These are phyloP conservation scores for Smithornis capensis DNA, from an alignment of 2,113 vertebrate genomes.

Conservation along the genomic window DNA sequence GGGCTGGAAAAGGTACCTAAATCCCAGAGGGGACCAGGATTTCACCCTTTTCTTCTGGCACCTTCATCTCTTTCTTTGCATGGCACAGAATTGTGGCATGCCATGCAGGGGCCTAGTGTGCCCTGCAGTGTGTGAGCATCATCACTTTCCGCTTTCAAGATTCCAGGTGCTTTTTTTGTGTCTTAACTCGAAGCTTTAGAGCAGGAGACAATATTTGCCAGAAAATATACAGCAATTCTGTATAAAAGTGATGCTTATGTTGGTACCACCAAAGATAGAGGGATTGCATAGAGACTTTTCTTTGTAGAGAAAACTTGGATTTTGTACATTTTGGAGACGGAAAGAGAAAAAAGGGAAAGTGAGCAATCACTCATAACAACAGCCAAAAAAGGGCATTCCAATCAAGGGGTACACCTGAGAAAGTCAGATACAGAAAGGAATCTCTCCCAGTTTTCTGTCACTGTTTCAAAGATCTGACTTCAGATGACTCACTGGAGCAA, in stretches of 20 bases:
- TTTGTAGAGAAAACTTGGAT: not conserved
- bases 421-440: fast-evolving
- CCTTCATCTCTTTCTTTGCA: not conserved
- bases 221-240: not conserved
- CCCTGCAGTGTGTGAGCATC: not conserved
- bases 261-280: not conserved
- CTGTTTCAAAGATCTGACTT: not conserved
- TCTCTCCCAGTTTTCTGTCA: not conserved
- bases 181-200: not conserved
- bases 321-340: not conserved
- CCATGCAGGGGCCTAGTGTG: not conserved
- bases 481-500: not conserved
- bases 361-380: not conserved
- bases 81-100: fast-evolving
- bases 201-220: not conserved
- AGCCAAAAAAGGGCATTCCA: not conserved
- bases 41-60: not conserved
- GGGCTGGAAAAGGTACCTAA: not conserved
- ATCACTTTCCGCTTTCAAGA: not conserved
- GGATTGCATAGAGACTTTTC: not conserved
- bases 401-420: not conserved
- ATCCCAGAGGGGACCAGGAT: not conserved
- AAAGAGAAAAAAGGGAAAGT: not conserved
- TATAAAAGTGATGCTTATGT: not conserved
- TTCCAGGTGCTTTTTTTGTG: not conserved